Percentiles rank a stretch among this genome's conserved stretches.
Conservation (phyloP, 2,888 invertebrate genomes). For the Phragmatobia fuliginosa region DNA sequence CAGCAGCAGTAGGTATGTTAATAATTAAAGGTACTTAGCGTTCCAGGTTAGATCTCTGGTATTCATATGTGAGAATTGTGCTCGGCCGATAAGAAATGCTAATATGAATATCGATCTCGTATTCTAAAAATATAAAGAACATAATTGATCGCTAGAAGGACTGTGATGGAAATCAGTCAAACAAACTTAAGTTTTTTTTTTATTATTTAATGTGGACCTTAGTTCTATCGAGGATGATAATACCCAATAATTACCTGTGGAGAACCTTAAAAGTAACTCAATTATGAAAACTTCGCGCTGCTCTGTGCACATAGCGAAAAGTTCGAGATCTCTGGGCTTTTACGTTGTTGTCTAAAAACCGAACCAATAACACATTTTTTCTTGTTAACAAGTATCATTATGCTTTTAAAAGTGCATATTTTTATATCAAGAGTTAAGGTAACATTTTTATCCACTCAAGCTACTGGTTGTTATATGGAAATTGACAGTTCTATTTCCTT, state of each 20-base stretch:
- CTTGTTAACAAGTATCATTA: background rate
- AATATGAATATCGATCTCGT: background rate
- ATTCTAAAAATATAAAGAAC: background rate
- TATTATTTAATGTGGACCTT: background rate
- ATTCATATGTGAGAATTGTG: background rate
- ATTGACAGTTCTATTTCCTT: background rate
- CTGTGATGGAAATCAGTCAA: background rate
- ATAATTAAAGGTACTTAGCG: too few relatives aligned
- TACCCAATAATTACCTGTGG: background rate
- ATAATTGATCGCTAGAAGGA: background rate
- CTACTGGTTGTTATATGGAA: background rate
- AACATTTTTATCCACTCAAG: background rate
- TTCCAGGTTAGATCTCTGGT: too few relatives aligned
- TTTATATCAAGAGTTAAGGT: background rate
- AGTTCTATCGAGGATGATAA: background rate
- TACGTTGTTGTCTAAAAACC: background rate
- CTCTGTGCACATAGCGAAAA: too few relatives aligned
- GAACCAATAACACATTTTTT: background rate
- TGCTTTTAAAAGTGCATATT: background rate
- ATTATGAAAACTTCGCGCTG: too few relatives aligned
- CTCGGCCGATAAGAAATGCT: background rate
- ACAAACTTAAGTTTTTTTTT: background rate
- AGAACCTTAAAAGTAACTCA: too few relatives aligned
- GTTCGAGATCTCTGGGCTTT: accelerated
- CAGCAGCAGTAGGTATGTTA: too few relatives aligned